Base-by-base conservation (phyloP, 2,797 vertebrate species). In the Falco rusticolus region DNA sequence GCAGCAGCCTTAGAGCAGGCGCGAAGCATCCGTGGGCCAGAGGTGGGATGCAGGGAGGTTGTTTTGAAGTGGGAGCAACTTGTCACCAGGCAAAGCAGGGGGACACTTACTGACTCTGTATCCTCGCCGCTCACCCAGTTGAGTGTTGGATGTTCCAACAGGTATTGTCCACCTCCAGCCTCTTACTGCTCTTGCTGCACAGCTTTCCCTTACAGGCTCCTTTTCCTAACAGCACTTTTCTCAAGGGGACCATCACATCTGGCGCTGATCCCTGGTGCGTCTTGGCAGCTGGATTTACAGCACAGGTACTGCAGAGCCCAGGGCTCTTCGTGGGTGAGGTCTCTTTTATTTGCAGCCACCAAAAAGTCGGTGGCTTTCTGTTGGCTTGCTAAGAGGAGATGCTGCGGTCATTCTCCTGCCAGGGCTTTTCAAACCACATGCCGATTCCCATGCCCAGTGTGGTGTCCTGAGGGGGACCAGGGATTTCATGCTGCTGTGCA, bases 401-500 rank as follows among this genome's bases (percentile, higher is more conserved):
- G 26, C 50, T 84, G 39, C 21, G 57, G 33, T 56, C 65, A 6
- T 61, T 77, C 43, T 39, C 11, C 45, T 51, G 12, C 48, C 7
- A 5, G 65, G 64, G 70, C 48, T 90, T 92, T 93, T 54, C 72
- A 83, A 95, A 41, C 64, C 64, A 59, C 0, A 3, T 31, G 53
- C 61, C 68, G 24, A 25, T 65, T 54, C 26, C 60, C 87, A 80
- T 61, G 25, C 64, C 57, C 53, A 41, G 21, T 6, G 3, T 4
- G 1, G 45, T 16, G 17, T 48, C 48, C 50, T 2, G 14, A 65
- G 19, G 17, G 13, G 45, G 13, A 66, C 29, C 2, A 1, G 37
- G 10, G 11, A 0, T 75, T 84, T 90, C n/a, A 28, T 10, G 15
- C 14, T 0, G 0, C 34, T 61, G 17, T 0, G 0, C 64, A 39